Percentiles rank a stretch among this genome's conserved stretches.
Evolutionary conservation across 2,113 vertebrate species (phyloP).

Genomic region (Coreoperca whiteheadi): DNA sequence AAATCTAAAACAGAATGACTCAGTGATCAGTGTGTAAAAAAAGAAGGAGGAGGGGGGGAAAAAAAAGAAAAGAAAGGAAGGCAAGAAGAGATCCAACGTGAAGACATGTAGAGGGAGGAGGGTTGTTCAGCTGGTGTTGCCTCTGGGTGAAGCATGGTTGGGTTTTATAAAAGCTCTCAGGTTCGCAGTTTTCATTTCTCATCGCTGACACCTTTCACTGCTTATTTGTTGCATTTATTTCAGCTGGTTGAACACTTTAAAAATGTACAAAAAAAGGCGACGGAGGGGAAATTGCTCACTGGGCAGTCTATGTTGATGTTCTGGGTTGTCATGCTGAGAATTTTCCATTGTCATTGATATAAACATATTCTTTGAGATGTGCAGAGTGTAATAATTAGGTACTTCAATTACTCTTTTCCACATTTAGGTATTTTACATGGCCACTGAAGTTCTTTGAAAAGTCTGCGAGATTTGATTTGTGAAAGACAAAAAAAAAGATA

Average conservation of each 20-base stretch:
- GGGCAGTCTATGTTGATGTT: neutral
- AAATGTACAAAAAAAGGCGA: neutral
- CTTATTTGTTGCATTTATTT: slow-evolving; percentile 12
- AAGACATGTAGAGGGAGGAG: neutral
- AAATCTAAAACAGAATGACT: neutral
- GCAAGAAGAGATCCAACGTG: neutral
- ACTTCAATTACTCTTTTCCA: neutral
- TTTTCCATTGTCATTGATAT: neutral
- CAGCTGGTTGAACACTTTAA: neutral
- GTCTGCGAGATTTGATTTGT: neutral
- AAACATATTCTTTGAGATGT: neutral
- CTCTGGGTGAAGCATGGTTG: slow-evolving; percentile 12
- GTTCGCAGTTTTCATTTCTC: slow-evolving; percentile 26
- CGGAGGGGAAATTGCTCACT: neutral
- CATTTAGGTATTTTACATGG: neutral
- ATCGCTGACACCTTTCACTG: slow-evolving; percentile 18
- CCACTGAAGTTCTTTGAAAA: neutral
- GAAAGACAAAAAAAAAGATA: neutral
- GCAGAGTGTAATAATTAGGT: neutral
- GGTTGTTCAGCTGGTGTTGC: slow-evolving; percentile 7
- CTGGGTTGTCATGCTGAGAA: neutral
- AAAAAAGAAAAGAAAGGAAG: neutral
- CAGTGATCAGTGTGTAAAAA: neutral
- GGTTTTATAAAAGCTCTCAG: slow-evolving; percentile 9
- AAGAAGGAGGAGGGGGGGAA: neutral